Percentiles rank a stretch among this genome's conserved stretches.
Conservation (phyloP, 2,797 vertebrate genomes). For the Halcyon leucocephala region DNA sequence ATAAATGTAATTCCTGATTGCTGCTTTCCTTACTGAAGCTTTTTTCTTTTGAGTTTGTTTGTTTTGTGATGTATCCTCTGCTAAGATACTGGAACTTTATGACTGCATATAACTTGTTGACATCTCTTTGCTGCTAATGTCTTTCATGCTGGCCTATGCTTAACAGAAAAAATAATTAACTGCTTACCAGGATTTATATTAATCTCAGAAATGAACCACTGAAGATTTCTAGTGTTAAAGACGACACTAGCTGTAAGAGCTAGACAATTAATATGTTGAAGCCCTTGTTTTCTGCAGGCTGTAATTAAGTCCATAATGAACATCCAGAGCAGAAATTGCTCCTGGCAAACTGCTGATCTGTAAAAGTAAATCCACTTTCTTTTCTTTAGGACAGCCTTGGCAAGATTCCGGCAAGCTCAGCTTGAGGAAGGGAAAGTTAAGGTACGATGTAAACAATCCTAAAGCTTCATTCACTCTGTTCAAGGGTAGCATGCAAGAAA, state of each 20-base stretch:
- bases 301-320: neutral
- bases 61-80: neutral
- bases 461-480: neutral
- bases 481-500: neutral
- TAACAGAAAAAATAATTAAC: neutral
- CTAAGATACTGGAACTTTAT: neutral
- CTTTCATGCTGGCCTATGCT: neutral
- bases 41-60: neutral
- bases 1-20: neutral
- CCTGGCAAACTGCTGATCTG: neutral
- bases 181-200: neutral
- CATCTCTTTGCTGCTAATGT: neutral
- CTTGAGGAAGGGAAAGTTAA: constrained; percentile 92
- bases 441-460: constrained; percentile 68
- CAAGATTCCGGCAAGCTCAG: constrained; percentile 92
- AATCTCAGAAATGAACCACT: neutral
- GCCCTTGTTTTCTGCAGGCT: neutral
- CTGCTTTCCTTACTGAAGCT: neutral
- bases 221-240: neutral
- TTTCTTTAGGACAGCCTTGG: constrained; percentile 88
- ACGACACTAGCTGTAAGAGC: rapidly evolving
- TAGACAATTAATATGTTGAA: neutral
- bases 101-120: neutral
- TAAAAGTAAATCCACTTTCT: neutral
- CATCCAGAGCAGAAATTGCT: neutral